phyloP scores from a whole-genome alignment of 2,797 vertebrate species.

The Aeoliscus strigatus region DNA sequence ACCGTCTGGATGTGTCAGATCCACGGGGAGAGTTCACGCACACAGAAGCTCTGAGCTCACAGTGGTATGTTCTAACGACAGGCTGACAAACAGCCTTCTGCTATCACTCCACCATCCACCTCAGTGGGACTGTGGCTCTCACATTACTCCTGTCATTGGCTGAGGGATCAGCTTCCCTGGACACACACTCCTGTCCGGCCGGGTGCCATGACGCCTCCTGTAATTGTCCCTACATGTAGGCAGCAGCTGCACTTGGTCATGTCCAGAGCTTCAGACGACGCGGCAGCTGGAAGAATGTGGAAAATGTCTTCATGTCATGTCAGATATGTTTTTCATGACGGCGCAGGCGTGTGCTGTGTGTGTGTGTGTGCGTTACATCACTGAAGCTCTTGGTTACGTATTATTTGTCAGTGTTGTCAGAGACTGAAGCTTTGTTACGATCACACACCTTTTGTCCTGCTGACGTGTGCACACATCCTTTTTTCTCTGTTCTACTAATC shows the following conservation, averaged over 20 bases:
- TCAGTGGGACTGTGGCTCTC: conserved; percentile 21
- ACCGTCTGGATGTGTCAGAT: not conserved
- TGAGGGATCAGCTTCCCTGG: conserved; percentile 36
- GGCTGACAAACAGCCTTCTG: not conserved
- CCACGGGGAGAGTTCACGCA: too few species aligned
- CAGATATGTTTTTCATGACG: not conserved
- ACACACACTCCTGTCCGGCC: conserved; percentile 1
- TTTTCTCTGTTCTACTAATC: conserved; percentile 33
- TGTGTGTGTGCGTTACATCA: conserved; percentile 27
- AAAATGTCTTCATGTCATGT: too few species aligned
- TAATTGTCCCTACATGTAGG: too few species aligned
- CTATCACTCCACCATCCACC: conserved; percentile 1
- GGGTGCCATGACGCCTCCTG: conserved; percentile 1
- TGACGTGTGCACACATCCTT: conserved; percentile 23
- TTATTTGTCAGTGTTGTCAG: conserved; percentile 27
- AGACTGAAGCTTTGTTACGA: conserved; percentile 31
- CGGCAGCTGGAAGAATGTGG: too few species aligned
- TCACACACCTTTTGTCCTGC: conserved; percentile 31
- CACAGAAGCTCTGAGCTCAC: too few species aligned
- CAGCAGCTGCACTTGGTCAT: too few species aligned
- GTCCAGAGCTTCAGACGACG: too few species aligned
- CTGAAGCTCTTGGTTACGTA: conserved; percentile 28
- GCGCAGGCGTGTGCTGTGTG: conserved; percentile 6
- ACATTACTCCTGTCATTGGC: conserved; percentile 18
- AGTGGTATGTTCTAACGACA: too few species aligned